Base-by-base conservation (phyloP, 2,797 vertebrate species). In the Enteromius anoplus region DNA sequence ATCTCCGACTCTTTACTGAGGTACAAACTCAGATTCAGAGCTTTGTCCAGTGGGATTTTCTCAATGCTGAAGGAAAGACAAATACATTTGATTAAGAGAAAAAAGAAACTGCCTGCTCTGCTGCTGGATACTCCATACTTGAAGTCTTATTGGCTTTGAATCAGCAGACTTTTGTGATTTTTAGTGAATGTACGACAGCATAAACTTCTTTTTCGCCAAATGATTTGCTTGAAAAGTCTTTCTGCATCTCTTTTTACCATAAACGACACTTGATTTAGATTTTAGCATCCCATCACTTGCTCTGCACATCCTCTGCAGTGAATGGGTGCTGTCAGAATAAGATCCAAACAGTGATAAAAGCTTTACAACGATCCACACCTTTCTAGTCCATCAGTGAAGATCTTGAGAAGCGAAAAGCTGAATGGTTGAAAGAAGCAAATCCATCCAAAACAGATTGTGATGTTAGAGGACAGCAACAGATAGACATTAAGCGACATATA, bases 1-100 rank as follows among this genome's bases (percentile, higher is more conserved):
- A 96, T 93, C 91, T 95, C 89, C 0, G 93, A 93, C 91, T 98
- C 97, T 37, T 70, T 91, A 87, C 94, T 96, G 92, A 99, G 91
- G 82, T 98, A 99, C 21, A 95, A 90, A 1, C 94, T 95, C 90
- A 99, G 93, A 83, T 96, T 95, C 88, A 99, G 91, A 77, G 97
- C 97, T 68, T 95, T 97, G 88, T 97, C 96, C 90, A 98, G 91
- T 0, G 91, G 88, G 14, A 97, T 82, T 85, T 95, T 97, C 81
- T 93, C 95, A n/a, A 95, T 85, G 80, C 97, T 98, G 88, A 51
- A 78, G 78, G 15, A 84, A 49, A 82, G 5, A 86, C 0, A 23
- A 29, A 91, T 4, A 69, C 0, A 72, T 23, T 21, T 6, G 15
- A 47, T 3, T 62, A 14, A 71, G 68, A 32, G 32, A 68, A 47